phyloP scores from a whole-genome alignment of 1,140 invertebrate species.

The Trissolcus basalis region DNA sequence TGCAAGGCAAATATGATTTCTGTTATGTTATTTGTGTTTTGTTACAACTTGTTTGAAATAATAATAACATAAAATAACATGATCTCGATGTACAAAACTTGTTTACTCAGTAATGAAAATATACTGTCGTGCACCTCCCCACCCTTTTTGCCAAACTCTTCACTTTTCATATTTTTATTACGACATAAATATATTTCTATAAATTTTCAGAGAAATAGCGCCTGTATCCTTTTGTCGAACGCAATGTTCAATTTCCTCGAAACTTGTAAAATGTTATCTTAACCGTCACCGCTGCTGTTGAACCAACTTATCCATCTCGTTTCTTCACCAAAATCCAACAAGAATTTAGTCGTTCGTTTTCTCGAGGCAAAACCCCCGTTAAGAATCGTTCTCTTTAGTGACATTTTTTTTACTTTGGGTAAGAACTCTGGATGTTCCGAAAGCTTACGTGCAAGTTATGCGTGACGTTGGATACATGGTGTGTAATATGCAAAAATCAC shows the following conservation, averaged over 20 bases:
- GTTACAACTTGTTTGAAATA: too few species aligned
- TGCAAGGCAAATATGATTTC: background rate
- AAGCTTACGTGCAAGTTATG: constrained; percentile 38
- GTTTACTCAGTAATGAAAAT: too few species aligned
- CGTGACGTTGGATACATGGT: constrained; percentile 29
- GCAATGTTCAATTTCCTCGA: constrained; percentile 24
- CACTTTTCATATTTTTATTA: too few species aligned
- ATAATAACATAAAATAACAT: too few species aligned
- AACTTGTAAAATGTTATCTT: constrained; percentile 37
- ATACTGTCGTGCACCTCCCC: too few species aligned
- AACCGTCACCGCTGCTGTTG: constrained; percentile 20
- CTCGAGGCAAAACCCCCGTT: constrained; percentile 42
- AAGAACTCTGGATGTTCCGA: constrained; percentile 41
- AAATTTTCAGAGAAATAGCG: too few species aligned
- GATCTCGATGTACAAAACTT: too few species aligned
- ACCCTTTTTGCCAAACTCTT: too few species aligned
- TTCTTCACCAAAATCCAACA: constrained; percentile 39
- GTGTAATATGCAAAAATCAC: constrained; percentile 36
- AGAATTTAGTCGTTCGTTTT: constrained; percentile 40
- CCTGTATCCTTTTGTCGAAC: too few species aligned
- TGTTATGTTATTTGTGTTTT: background rate
- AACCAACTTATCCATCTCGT: constrained; percentile 27
- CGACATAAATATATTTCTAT: too few species aligned
- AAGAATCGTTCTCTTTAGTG: constrained; percentile 49
- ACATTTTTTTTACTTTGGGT: constrained; percentile 32